Base-by-base conservation (phyloP, 1,140 invertebrate genomes). In the Bombyx mandarina region DNA sequence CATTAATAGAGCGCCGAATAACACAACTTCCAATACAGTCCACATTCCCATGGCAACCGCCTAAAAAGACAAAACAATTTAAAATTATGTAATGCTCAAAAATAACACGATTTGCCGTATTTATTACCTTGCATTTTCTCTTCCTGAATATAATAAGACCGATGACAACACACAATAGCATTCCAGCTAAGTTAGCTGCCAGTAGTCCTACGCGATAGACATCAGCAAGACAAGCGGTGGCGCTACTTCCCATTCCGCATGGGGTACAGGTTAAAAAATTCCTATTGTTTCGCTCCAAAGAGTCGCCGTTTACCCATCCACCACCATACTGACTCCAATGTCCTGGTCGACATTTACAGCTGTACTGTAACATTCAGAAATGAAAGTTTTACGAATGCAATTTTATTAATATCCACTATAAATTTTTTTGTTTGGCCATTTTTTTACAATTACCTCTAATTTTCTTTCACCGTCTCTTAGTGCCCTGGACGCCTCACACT, bases 21-120 rank as follows among this genome's bases (percentile, higher is more conserved):
- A 86, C 60, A 97, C 93, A 43, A 94, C 94, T 88, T 98, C 96
- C 73, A 97, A 86, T 57, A 97, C 92, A 44, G 95, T 93, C 96
- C 96, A 98, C 92, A 96, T 95, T 58, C 94, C 93, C 63, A 91
- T 91, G 22, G 93, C 94, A 70, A 95, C 95, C 51, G 93, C 93
- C 94, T 96, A 79, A 7, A 78, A 75, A 61, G 46, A 63, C 44
- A 10, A 57, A 42, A 44, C 50, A 9, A 55, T 44, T 43, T 26
- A 48, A 35, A 26, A 6, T 56, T 22, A 8, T 52, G 43, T 8
- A 52, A 35, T 35, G 26, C 2, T 5, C 26, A 35, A 35, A 35
- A 35, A 35, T 35, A 35, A 1, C 26, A 35, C 26, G 26, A 35
- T 35, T 35, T 35, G 2, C 2, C 26, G 2, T 3, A 35, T 35